Conservation (phyloP, 2,888 invertebrate genomes). For the Drosophila sordidula region DNA sequence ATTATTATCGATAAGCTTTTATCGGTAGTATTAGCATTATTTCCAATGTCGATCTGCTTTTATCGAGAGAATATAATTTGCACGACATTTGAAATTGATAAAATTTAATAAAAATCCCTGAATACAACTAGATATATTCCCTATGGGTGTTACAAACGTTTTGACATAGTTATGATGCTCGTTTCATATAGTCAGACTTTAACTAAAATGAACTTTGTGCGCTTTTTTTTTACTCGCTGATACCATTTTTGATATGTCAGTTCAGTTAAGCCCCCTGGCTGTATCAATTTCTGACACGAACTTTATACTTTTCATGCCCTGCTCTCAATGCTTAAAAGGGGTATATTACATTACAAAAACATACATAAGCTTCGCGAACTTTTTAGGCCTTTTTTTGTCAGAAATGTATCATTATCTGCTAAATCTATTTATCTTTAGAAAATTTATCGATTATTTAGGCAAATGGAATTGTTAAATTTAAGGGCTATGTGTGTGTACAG, state of each 20-base stretch:
- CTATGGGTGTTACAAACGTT: neutral
- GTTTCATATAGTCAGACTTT: neutral
- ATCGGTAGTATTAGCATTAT: too few relatives aligned
- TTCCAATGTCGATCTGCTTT: too few relatives aligned
- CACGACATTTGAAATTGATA: too few relatives aligned
- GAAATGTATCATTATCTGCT: too few relatives aligned
- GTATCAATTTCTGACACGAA: slow-evolving; percentile 1
- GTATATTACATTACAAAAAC: neutral
- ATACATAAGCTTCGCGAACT: too few relatives aligned
- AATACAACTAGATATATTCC: neutral
- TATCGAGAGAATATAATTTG: too few relatives aligned
- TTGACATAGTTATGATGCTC: neutral
- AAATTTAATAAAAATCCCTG: neutral
- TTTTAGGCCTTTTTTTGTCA: too few relatives aligned
- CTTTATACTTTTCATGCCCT: slow-evolving; percentile 8
- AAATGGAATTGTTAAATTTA: too few relatives aligned
- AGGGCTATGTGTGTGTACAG: too few relatives aligned
- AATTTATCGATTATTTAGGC: too few relatives aligned
- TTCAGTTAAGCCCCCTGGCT: neutral
- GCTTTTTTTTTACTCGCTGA: slow-evolving; percentile 9
- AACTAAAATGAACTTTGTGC: slow-evolving; percentile 5
- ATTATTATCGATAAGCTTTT: neutral
- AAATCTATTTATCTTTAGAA: too few relatives aligned
- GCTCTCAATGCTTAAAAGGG: neutral
- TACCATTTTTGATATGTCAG: slow-evolving; percentile 3